A percentile compares a stretch with the other conserved stretches of the same genome.
Evolutionary conservation across 2,888 invertebrate species (phyloP).

Genomic region (Allophyes oxyacanthae): DNA sequence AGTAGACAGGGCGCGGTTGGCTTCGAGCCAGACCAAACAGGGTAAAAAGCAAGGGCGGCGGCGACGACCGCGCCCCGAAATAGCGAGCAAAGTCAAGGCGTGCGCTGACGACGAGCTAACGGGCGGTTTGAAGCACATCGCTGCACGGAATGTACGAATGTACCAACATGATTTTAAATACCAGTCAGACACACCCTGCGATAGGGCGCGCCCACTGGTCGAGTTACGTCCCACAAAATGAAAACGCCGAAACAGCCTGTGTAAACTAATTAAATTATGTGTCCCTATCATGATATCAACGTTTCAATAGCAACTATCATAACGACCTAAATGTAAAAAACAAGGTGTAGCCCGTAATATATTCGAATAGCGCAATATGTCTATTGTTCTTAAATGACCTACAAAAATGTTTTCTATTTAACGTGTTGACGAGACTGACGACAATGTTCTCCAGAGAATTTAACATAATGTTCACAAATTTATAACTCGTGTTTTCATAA

Average conservation of each 20-base stretch:
- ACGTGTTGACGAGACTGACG: constrained; percentile 7
- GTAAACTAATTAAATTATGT: constrained; percentile 63
- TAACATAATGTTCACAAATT: constrained; percentile 15
- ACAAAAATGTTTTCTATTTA: constrained; percentile 34
- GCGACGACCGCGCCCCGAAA: constrained; percentile 84
- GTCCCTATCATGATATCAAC: constrained; percentile 43
- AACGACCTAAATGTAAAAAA: constrained; percentile 43
- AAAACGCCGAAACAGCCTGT: constrained; percentile 53
- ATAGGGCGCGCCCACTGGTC: constrained; percentile 60
- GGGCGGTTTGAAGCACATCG: constrained; percentile 59
- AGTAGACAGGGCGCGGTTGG: constrained; percentile 81
- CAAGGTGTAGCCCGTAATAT: constrained; percentile 39
- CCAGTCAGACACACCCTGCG: constrained; percentile 63
- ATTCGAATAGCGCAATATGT: constrained; percentile 31
- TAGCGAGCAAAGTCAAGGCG: constrained; percentile 88
- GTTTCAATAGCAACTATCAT: constrained; percentile 52
- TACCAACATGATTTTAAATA: constrained; percentile 47
- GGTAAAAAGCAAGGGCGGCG: constrained; percentile 86
- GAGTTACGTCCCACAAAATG: constrained; percentile 47
- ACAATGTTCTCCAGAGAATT: constrained; percentile 43
- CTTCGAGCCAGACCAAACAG: constrained; percentile 85
- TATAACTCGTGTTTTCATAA: constrained; percentile 25
- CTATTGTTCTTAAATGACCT: constrained; percentile 35
- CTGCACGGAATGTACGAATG: constrained; percentile 52
- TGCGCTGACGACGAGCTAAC: constrained; percentile 69